Evolutionary conservation across 2,113 vertebrate species (phyloP), one percentile per base, ranked within the genome.

Genomic region (Aplodontia rufa): DNA sequence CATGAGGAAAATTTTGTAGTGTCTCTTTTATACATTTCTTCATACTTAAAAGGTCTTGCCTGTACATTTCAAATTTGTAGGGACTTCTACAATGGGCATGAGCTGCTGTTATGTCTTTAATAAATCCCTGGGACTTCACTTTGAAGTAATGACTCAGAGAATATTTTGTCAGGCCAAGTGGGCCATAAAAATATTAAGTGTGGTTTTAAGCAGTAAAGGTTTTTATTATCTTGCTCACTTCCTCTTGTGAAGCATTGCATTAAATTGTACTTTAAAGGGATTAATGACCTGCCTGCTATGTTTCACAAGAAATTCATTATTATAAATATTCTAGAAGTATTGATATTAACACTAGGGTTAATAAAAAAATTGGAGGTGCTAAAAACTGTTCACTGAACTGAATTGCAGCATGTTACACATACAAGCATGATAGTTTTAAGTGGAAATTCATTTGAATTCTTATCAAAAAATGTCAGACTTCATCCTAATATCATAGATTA

Each of bases 161-260:
- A 79, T 93, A 98, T 97, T 98, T 97, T 98, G 98, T 98, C 97
- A 98, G 97, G 94, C 97, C 97, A 98, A 98, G 93, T 94, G 97
- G 96, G 88, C 97, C 93, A 8, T 98, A 98, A 98, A 98, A 98
- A 98, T 98, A 97, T 95, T 98, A 98, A 98, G 97, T 98, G 96
- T 98, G 97, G 97, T 97, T 98, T 98, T 97, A 97, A 98, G 98
- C 96, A 94, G 97, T 98, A 98, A 98, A 98, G 92, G 84, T 97
- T 98, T 98, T 98, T 98, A 98, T 98, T 97, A 98, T 98, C 97
- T 98, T 97, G 95, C 97, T 98, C 96, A 97, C 98, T 98, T 98
- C 98, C 98, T 98, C 97, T 98, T 97, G 97, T 96, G 97, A 98
- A 98, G 96, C 97, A 95, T 96, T 98, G 97, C 97, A 97, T 98